Evolutionary conservation across 2,797 vertebrate species (phyloP).

Genomic region (Etheostoma perlongum): DNA sequence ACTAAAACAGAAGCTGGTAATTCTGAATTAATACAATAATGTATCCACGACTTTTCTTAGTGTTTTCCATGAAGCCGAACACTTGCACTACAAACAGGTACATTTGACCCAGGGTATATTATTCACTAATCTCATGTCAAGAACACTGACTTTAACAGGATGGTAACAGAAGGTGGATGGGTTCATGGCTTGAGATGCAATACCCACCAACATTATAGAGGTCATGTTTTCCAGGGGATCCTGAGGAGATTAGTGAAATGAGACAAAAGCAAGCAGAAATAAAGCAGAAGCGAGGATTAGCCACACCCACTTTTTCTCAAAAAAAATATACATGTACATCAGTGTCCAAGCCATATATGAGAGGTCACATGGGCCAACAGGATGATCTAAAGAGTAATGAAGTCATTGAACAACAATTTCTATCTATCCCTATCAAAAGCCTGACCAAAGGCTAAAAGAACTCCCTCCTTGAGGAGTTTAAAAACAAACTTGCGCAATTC

Average conservation of each 20-base stretch:
- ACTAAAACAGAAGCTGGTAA: neutral
- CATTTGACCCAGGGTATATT: neutral
- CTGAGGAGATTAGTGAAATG: slow-evolving; percentile 69
- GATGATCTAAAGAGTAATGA: neutral
- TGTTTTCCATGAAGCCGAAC: neutral
- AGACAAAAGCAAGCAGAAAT: slow-evolving; percentile 52
- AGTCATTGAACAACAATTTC: neutral
- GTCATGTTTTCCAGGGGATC: slow-evolving; percentile 80
- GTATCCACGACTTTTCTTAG: neutral
- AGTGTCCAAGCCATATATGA: neutral
- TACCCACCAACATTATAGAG: slow-evolving; percentile 78
- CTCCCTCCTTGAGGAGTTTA: neutral
- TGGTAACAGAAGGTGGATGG: neutral
- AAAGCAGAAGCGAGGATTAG: slow-evolving; percentile 63
- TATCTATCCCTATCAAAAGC: neutral
- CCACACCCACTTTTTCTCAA: slow-evolving; percentile 30
- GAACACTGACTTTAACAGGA: neutral
- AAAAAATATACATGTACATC: neutral
- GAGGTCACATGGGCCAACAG: neutral
- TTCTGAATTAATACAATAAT: neutral
- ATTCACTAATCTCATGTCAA: neutral
- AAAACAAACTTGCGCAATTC: neutral
- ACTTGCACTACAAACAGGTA: neutral
- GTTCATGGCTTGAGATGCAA: neutral
- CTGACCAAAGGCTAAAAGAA: neutral